A percentile compares a stretch with the other conserved stretches of the same genome.
These are phyloP conservation scores for Hemichromis elongatus DNA, from an alignment of 2,113 vertebrate species.

Conservation along the genomic window DNA sequence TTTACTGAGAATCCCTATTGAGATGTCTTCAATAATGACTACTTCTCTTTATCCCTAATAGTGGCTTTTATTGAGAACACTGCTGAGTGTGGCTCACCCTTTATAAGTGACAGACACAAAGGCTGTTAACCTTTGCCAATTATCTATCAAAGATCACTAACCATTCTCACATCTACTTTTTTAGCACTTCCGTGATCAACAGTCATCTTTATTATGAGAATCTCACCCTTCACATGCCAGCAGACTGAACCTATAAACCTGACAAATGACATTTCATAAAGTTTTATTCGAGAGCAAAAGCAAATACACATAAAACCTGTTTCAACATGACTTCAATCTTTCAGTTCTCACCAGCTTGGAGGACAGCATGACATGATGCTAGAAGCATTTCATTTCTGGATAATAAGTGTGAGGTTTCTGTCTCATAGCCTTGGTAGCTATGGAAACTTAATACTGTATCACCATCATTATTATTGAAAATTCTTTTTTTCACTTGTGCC, in stretches of 20 bases:
- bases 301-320: background rate
- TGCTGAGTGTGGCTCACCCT: background rate
- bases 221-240: background rate
- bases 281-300: background rate
- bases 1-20: background rate
- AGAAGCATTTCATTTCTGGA: background rate
- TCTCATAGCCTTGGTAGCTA: slow-evolving; percentile 9
- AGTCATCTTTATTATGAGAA: background rate
- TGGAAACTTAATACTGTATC: slow-evolving; percentile 4
- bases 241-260: background rate
- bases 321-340: background rate
- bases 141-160: background rate
- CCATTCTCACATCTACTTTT: background rate
- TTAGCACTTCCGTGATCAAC: background rate
- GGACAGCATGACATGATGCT: background rate
- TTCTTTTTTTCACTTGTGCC: background rate
- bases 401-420: slow-evolving; percentile 12
- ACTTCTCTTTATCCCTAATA: background rate
- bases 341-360: background rate
- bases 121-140: background rate
- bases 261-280: background rate
- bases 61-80: background rate
- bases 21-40: background rate
- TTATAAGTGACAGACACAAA: background rate
- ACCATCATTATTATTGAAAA: background rate